Conservation (phyloP, 2,797 vertebrate genomes). For the Synanceia verrucosa region DNA sequence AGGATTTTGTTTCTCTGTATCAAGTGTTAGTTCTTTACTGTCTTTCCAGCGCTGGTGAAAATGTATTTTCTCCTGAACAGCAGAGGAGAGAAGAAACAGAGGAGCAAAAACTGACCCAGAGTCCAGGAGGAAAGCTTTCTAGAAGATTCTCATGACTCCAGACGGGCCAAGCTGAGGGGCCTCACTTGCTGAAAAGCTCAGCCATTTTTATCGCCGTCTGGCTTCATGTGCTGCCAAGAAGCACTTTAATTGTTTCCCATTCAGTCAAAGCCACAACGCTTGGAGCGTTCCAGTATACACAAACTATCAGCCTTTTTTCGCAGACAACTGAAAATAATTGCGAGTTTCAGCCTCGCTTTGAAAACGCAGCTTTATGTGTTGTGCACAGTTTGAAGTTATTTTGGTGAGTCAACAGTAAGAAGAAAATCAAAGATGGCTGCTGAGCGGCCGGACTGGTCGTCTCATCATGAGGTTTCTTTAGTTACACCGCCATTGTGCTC, state of each 20-base stretch:
- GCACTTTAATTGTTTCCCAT: constrained; percentile 72
- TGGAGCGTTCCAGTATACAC: constrained; percentile 61
- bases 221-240: constrained; percentile 69
- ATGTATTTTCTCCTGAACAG: background rate
- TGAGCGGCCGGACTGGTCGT: constrained; percentile 7
- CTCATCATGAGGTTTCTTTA: constrained; percentile 23
- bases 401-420: constrained; percentile 24
- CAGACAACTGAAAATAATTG: constrained; percentile 76
- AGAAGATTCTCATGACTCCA: constrained; percentile 48
- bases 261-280: constrained; percentile 66
- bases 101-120: constrained; percentile 2
- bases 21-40: background rate
- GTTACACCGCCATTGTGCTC: constrained; percentile 5
- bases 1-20: background rate
- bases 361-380: constrained; percentile 46
- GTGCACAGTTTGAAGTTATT: constrained; percentile 44
- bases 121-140: constrained; percentile 14
- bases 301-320: constrained; percentile 51
- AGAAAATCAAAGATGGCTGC: constrained; percentile 58
- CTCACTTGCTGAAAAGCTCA: constrained; percentile 49
- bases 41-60: background rate
- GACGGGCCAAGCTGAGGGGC: constrained; percentile 41
- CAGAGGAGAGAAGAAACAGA: background rate
- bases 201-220: constrained; percentile 63
- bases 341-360: constrained; percentile 58